Evolutionary conservation across 2,888 invertebrate species (phyloP).

Genomic region (Gortyna flavago): DNA sequence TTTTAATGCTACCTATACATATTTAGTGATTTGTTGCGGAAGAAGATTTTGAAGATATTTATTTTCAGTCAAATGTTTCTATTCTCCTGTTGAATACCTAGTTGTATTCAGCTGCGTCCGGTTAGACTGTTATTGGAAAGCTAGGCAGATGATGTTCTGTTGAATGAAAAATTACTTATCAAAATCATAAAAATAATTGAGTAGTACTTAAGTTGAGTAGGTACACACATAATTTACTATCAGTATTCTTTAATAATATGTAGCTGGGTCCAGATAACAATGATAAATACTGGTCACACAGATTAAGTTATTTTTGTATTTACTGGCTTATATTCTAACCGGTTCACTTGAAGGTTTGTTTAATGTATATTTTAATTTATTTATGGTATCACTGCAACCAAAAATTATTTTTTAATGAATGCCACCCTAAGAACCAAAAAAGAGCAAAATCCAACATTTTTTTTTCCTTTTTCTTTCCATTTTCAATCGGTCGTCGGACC

Average conservation of each 20-base stretch:
- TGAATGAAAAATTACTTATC: neutral
- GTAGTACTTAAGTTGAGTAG: neutral
- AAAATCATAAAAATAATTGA: constrained; percentile 7
- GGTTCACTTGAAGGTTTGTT: neutral
- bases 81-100: neutral
- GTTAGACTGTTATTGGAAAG: neutral
- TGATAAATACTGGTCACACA: constrained; percentile 2
- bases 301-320: neutral
- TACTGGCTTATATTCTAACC: neutral
- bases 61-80: neutral
- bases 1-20: neutral
- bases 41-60: neutral
- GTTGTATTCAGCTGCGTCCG: neutral
- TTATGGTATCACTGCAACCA: neutral
- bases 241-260: constrained; percentile 3
- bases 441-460: too few relatives aligned
- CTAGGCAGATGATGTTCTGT: neutral
- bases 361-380: too few relatives aligned
- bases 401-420: neutral
- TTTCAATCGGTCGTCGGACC: too few relatives aligned
- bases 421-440: too few relatives aligned
- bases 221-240: constrained; percentile 21
- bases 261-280: constrained; percentile 19
- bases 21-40: neutral
- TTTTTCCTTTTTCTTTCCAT: too few relatives aligned